Conservation (phyloP, 2,797 vertebrate genomes). For the Okamejei kenojei region DNA sequence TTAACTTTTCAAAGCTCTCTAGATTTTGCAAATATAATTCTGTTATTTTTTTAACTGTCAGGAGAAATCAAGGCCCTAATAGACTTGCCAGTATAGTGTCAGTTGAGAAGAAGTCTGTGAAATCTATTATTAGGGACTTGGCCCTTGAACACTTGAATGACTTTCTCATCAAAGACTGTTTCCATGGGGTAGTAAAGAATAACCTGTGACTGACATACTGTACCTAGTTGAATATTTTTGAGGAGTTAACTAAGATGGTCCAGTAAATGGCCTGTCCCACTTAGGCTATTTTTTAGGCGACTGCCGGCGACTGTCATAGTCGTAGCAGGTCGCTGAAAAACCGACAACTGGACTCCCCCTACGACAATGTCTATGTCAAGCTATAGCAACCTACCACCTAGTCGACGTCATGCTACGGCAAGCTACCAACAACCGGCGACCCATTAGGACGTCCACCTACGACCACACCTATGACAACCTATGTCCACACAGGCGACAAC, state of each 20-base stretch:
- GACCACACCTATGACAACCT: too few relatives aligned
- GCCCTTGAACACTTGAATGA: not conserved
- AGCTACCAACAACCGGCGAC: too few relatives aligned
- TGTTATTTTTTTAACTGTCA: not conserved
- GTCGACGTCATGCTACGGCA: too few relatives aligned
- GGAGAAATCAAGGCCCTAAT: not conserved
- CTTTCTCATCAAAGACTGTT: not conserved
- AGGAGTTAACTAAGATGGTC: not conserved
- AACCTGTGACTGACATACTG: not conserved
- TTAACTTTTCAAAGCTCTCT: not conserved
- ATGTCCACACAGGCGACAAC: too few relatives aligned
- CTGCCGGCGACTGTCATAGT: too few relatives aligned
- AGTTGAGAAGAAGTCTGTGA: not conserved
- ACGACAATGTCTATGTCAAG: too few relatives aligned
- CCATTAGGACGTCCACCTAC: too few relatives aligned
- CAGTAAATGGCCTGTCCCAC: too few relatives aligned
- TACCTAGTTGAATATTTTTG: not conserved
- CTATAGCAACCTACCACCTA: too few relatives aligned
- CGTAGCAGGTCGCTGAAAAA: too few relatives aligned
- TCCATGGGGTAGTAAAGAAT: not conserved
- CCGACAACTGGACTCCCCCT: too few relatives aligned
- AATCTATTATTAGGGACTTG: not conserved
- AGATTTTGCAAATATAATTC: not conserved
- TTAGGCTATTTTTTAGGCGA: too few relatives aligned
- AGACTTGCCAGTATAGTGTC: not conserved